phyloP scores from a whole-genome alignment of 2,797 vertebrate genomes.

The Poeciliopsis gracilis region DNA sequence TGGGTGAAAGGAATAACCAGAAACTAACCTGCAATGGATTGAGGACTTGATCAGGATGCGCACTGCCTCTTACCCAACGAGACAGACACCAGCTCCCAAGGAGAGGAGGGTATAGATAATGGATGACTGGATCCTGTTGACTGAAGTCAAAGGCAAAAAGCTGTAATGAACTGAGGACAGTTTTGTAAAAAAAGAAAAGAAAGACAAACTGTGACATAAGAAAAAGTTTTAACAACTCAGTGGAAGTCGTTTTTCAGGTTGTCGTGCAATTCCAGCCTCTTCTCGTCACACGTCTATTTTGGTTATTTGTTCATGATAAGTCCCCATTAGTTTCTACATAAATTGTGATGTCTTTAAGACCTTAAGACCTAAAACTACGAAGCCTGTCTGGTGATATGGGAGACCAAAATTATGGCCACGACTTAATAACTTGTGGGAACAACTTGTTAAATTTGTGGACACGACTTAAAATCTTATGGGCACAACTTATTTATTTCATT shows the following conservation, averaged over 20 bases:
- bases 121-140: background rate
- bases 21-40: background rate
- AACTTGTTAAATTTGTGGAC: too few species aligned
- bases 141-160: background rate
- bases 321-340: too few species aligned
- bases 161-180: background rate
- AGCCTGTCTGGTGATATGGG: too few species aligned
- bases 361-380: too few species aligned
- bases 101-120: background rate
- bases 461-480: too few species aligned
- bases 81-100: background rate
- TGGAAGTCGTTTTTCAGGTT: background rate
- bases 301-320: too few species aligned
- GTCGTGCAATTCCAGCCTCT: background rate
- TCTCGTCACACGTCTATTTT: background rate
- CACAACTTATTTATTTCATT: too few species aligned
- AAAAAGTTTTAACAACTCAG: background rate
- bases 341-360: too few species aligned
- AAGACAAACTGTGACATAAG: background rate
- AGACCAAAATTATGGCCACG: too few species aligned
- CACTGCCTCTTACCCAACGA: background rate
- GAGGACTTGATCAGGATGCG: background rate
- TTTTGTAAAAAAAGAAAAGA: background rate
- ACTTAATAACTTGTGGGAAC: too few species aligned
- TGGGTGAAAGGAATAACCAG: background rate